Base-by-base conservation (phyloP, 2,888 invertebrate species). In the Ametastegia equiseti region DNA sequence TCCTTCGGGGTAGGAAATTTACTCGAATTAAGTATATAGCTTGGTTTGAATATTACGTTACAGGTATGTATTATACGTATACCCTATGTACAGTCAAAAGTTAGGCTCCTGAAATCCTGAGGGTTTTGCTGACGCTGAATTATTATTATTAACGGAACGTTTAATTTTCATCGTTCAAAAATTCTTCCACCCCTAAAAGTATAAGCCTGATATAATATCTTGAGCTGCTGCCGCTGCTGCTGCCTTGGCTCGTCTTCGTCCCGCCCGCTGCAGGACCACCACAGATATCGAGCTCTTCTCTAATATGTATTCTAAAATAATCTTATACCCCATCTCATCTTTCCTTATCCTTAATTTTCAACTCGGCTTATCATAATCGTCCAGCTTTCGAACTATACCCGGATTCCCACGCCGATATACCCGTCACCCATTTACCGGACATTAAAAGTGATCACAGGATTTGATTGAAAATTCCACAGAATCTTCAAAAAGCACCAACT, bases 91-190 rank as follows among this genome's bases (percentile, higher is more conserved):
- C n/a, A 45, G 27, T 45, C 23, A 27, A 19, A 27, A 45, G 71
- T 30, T 19, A 4, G 30, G 1, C 9, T 7, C 7, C 1, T n/a
- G 5, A 19, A 27, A 36, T 54, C 13, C 30, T 47, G 15, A 45
- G 19, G 0, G 19, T 54, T 75, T 54, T n/a, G 75, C 75, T 75
- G 75, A 75, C 75, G 75, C 54, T 19, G 11, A 15, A 50, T 75
- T 36, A 75, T 67, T 67, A 67, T 67, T 67, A 36, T 75, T 50
- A 75, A 75, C 36, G 75, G 36, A 54, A 33, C 50, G 54, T 75
- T 75, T 75, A 75, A 75, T 75, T 75, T 54, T 54, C 36, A 54
- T 75, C 75, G 33, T 54, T 75, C 19, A 75, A 75, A 75, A 75
- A 75, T 36, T 75, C n/a, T 39, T 7, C 75, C 50, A 11, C 30